Conservation (phyloP, 2,888 invertebrate genomes). For the Tineola bisselliella region DNA sequence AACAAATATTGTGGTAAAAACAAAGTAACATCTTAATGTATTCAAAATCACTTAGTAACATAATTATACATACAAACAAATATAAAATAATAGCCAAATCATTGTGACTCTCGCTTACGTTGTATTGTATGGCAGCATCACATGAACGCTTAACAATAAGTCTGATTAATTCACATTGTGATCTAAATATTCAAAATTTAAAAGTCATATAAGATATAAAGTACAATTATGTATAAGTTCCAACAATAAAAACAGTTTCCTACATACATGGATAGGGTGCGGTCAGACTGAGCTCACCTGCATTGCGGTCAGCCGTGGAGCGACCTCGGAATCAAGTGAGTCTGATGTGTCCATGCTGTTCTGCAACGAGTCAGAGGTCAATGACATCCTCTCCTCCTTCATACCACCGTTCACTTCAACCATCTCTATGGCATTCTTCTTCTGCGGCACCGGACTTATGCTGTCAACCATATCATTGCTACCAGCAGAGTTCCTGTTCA, state of each 20-base stretch:
- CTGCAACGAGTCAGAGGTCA: slow-evolving; percentile 31
- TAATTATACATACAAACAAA: background rate
- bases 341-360: slow-evolving; percentile 45
- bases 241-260: slow-evolving; percentile 3
- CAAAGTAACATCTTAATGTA: background rate
- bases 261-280: background rate
- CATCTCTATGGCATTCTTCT: slow-evolving; percentile 42
- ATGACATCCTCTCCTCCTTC: slow-evolving; percentile 59
- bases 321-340: slow-evolving; percentile 58
- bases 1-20: background rate
- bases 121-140: background rate
- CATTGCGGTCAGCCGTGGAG: slow-evolving; percentile 64
- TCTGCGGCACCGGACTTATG: slow-evolving; percentile 40
- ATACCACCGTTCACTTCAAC: slow-evolving; percentile 50
- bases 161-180: background rate
- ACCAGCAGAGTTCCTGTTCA: slow-evolving; percentile 56
- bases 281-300: slow-evolving; percentile 70
- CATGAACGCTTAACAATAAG: background rate
- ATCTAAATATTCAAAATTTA: slow-evolving; percentile 6
- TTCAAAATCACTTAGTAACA: background rate
- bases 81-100: background rate
- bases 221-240: background rate
- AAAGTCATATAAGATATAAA: slow-evolving; percentile 4
- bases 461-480: slow-evolving; percentile 54
- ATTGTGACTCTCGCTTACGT: background rate